Percentiles rank a stretch among this genome's conserved stretches.
phyloP scores from a whole-genome alignment of 1,140 invertebrate genomes.

The Procambarus clarkii region DNA sequence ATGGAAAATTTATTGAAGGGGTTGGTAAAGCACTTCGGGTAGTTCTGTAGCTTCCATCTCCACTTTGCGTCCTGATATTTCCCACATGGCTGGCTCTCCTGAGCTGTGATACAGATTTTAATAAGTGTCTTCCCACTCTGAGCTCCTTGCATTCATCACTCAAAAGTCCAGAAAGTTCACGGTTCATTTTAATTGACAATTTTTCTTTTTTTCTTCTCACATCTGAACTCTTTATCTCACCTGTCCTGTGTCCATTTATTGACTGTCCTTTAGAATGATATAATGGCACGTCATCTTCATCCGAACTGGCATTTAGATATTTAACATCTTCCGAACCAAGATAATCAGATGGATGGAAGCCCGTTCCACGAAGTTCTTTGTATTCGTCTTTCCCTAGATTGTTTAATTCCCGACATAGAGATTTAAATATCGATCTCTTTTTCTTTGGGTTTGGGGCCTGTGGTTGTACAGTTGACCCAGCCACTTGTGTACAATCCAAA shows the following conservation, averaged over 20 bases:
- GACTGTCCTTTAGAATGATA: background rate
- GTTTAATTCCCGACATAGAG: slow-evolving; percentile 15
- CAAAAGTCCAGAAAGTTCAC: slow-evolving; percentile 50
- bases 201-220: background rate
- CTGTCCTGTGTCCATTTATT: background rate
- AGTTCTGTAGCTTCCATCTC: background rate
- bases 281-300: slow-evolving; percentile 27
- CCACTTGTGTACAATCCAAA: background rate
- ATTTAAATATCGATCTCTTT: background rate
- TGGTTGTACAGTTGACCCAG: background rate
- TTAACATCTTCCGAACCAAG: slow-evolving; percentile 19
- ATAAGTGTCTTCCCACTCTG: background rate
- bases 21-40: background rate
- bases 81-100: background rate
- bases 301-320: slow-evolving; percentile 17
- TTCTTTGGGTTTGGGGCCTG: background rate
- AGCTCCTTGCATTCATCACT: slow-evolving; percentile 64
- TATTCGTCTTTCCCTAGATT: slow-evolving; percentile 49
- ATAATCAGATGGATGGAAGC: slow-evolving; percentile 60
- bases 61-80: background rate
- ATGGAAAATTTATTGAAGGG: too few relatives aligned
- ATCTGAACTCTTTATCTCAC: background rate
- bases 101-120: background rate
- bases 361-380: slow-evolving; percentile 46
- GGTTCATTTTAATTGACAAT: slow-evolving; percentile 17